Base-by-base conservation (phyloP, 2,888 invertebrate genomes). In the Monopis laevigella region DNA sequence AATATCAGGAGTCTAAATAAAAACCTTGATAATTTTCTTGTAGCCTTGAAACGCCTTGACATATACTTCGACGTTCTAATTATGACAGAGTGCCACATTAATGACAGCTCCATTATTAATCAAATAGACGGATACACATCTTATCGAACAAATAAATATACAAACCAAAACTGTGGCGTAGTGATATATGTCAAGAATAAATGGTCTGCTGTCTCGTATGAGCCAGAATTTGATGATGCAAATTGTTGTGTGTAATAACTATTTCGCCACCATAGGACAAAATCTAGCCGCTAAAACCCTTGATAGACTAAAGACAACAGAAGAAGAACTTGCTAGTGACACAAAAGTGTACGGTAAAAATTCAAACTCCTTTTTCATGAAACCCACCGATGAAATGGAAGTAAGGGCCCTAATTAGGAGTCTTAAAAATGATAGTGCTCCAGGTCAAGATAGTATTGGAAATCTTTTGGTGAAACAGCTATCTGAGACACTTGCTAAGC, bases 1-100 rank as follows among this genome's bases (percentile, higher is more conserved):
- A 48, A 48, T 17, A 48, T 46, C 18, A 41, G 48, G 21, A 47
- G 51, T 24, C 24, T 48, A 2, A 39, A 44, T 26, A 43, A 36
- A 26, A 46, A 48, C 18, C 46, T 47, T 26, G 38, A 48, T 14
- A 5, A 21, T 8, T 43, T 48, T 10, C 11, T 39, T 1, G 26
- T 45, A 2, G 39, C 38, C 2, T 16, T 46, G 2, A 11, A 17
- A 29, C 27, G 47, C 7, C 3, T 43, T 8, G 35, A 36, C 7
- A 38, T 36, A n/a, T 2, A 14, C 7, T 40, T 43, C 39, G 46
- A 48, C 27, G 29, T 45, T 1, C 39, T 47, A 5, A 27, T 48
- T 12, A 19, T 48, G 3, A 47, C 45, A 1, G 50, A 50, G 10
- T 49, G 49, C 30, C 45, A 46, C 41, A 32, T 47, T 1, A 14